A percentile compares a stretch with the other conserved stretches of the same genome.
phyloP scores from a whole-genome alignment of 1,140 invertebrate species.

The Rhyacophila brunnea region DNA sequence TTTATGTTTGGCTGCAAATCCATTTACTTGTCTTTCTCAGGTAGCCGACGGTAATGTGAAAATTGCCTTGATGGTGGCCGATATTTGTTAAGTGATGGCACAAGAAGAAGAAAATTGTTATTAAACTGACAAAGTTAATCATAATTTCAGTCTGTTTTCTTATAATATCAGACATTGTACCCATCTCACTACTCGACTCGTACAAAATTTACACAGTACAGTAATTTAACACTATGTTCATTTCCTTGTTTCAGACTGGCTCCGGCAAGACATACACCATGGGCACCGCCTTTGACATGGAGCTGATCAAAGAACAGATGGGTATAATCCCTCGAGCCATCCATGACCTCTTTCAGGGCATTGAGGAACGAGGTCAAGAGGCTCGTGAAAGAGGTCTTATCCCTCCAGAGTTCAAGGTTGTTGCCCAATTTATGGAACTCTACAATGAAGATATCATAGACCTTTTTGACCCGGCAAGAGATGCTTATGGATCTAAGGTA shows the following conservation, averaged over 20 bases:
- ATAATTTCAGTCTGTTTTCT: too few relatives aligned
- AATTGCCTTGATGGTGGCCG: too few relatives aligned
- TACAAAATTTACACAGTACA: too few relatives aligned
- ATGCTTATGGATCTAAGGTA: slow-evolving; percentile 57
- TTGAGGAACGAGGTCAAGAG: slow-evolving; percentile 62
- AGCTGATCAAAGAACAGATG: slow-evolving; percentile 65
- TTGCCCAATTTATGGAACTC: slow-evolving; percentile 87
- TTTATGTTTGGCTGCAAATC: too few relatives aligned
- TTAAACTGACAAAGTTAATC: too few relatives aligned
- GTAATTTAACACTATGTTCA: too few relatives aligned
- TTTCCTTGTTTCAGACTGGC: slow-evolving; percentile 75
- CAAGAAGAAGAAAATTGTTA: too few relatives aligned
- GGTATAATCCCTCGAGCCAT: slow-evolving; percentile 96
- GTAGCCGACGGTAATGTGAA: too few relatives aligned
- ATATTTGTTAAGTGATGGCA: too few relatives aligned
- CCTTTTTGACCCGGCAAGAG: slow-evolving; percentile 74
- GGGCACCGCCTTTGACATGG: slow-evolving; percentile 95
- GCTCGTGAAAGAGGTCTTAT: slow-evolving; percentile 61
- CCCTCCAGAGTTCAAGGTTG: slow-evolving; percentile 76
- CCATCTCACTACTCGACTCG: too few relatives aligned
- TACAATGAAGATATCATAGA: slow-evolving; percentile 98
- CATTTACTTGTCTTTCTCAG: too few relatives aligned
- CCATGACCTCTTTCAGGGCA: slow-evolving; percentile 83
- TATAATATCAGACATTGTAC: too few relatives aligned
- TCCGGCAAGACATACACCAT: slow-evolving; percentile 98